Base-by-base conservation (phyloP, 2,888 invertebrate genomes). In the Nemapogon koenigi region DNA sequence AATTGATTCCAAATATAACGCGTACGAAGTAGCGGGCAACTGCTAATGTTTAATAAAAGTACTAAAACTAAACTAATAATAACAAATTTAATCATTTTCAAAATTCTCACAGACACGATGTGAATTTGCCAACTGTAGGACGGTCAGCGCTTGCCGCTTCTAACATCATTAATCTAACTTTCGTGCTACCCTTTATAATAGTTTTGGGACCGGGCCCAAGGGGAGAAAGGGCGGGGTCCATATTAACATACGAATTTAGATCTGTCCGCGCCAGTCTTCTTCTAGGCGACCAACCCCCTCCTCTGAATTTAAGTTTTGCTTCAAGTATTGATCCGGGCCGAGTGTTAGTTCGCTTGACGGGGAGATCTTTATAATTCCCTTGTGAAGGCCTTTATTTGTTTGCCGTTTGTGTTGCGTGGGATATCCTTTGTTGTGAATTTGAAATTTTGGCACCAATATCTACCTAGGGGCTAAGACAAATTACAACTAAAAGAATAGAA, bases 161-260 rank as follows among this genome's bases (percentile, higher is more conserved):
- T 78, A 79, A 79, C 79, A 80, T 79, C 79, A 80, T 80, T 78
- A 80, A 80, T 80, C 79, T 79, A 78, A 76, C 76, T 78, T 78
- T 76, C 75, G 71, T 69, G 73, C 76, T 76, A 75, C 76, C 78
- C 78, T 76, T 76, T 76, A 76, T 75, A 76, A 80, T 80, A 80
- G 79, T 80, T 47, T 79, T 70, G 71, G 68, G 61, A 64, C 35
- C 31, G 37, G 30, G 38, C 53, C 52, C 51, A 49, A 49, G 54
- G 42, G 49, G 46, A 53, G 43, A 39, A 44, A 43, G 48, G 46
- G 50, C 50, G 33, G n/a, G 19, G 19, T 19, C 51, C 58, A 58
- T 65, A 76, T 78, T 78, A 78, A 73, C 76, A 76, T 76, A 78
- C 75, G 75, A 75, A 75, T 75, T 75, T 65, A 68, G 66, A 65